A percentile compares a stretch with the other conserved stretches of the same genome.
phyloP scores from a whole-genome alignment of 2,113 vertebrate genomes.

The Esox niger region DNA sequence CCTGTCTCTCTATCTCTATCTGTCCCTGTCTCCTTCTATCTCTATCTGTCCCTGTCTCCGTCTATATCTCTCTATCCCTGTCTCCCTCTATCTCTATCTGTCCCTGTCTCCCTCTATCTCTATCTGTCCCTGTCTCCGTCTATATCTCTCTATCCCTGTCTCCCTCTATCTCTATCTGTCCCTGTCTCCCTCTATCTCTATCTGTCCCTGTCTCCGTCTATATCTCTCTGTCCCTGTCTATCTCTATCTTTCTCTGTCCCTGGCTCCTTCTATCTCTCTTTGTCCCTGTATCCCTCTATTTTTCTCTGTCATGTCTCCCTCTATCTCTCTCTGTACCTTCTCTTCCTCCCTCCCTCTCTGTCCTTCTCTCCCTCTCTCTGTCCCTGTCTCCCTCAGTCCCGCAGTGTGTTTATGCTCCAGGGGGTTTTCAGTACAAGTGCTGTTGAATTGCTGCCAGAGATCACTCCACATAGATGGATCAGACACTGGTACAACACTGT shows the following conservation, averaged over 20 bases:
- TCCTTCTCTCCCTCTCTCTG: conserved; percentile 18
- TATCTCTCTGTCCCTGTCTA: background rate
- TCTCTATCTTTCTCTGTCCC: no score
- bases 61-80: conserved; percentile 7
- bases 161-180: conserved; percentile 4
- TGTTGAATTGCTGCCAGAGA: conserved; percentile 60
- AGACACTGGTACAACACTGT: conserved; percentile 22
- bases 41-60: background rate
- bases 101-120: background rate
- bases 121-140: no score
- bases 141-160: background rate
- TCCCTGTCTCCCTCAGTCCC: background rate
- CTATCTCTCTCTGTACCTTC: conserved; percentile 8
- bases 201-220: conserved; percentile 20
- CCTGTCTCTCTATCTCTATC: no score
- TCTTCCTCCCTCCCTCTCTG: conserved; percentile 17
- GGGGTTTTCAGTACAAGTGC: conserved; percentile 57
- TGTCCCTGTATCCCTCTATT: no score
- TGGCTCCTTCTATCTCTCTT: no score
- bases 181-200: conserved; percentile 23
- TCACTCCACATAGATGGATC: conserved; percentile 48
- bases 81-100: conserved; percentile 18
- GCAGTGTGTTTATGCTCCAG: conserved; percentile 39
- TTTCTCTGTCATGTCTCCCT: background rate
- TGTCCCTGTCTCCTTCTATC: no score